Evolutionary conservation across 2,113 vertebrate genomes (phyloP).

Genomic region (Neofelis nebulosa): DNA sequence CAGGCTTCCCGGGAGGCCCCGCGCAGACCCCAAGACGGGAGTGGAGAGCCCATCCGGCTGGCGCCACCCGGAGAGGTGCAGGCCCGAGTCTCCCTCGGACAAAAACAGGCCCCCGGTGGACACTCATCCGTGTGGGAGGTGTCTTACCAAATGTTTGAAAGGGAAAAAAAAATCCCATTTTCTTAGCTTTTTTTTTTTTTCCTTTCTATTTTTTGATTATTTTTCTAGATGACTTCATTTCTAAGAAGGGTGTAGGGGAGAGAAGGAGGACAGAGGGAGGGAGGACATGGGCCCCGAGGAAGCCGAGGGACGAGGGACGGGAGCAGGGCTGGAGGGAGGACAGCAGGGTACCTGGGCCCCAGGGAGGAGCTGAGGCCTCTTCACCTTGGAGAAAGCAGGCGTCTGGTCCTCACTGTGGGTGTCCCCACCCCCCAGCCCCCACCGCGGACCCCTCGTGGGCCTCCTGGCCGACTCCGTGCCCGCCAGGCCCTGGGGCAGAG

Average conservation of each 20-base stretch:
- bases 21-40: rapidly evolving
- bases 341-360: rapidly evolving
- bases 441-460: not conserved
- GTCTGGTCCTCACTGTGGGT: rapidly evolving
- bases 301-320: too few species aligned
- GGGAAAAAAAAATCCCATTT: constrained; percentile 66
- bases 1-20: not conserved
- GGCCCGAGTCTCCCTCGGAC: constrained; percentile 13
- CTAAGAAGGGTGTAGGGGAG: constrained; percentile 62
- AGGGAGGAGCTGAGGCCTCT: not conserved
- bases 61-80: not conserved
- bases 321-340: rapidly evolving
- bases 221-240: constrained; percentile 81
- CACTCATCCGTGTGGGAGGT: constrained; percentile 71
- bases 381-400: too few species aligned
- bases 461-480: not conserved
- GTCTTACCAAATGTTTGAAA: constrained; percentile 73
- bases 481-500: not conserved
- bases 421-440: not conserved
- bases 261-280: constrained; percentile 8
- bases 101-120: constrained; percentile 52
- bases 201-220: constrained; percentile 79
- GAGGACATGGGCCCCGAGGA: not conserved
- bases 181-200: constrained; percentile 69
- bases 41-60: not conserved